Base-by-base conservation (phyloP, 2,113 vertebrate genomes). In the Engystomops pustulosus region DNA sequence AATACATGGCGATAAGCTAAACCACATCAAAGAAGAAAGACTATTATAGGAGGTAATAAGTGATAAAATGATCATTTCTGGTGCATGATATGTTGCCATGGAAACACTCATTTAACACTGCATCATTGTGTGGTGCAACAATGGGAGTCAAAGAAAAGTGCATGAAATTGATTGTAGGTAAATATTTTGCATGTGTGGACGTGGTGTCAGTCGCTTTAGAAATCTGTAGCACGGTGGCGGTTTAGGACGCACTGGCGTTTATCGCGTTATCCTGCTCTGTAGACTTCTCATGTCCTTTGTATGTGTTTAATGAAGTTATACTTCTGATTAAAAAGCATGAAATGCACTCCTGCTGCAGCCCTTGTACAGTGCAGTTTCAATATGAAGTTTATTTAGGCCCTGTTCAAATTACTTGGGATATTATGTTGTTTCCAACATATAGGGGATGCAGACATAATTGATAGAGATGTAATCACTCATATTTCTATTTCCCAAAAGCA, bases 51-150 rank as follows among this genome's bases (percentile, higher is more conserved):
- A 74, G 70, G 41, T 47, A 74, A 74, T 74, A 74, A 74, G 45
- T 45, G 25, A 74, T 74, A 49, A 74, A 49, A 49, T 74, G 71
- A 74, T 74, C 71, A 74, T 74, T 74, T 74, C 71, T 74, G 71
- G 71, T 49, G 71, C 71, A 74, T 49, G 45, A 74, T 74, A 74
- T 74, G 71, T 74, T 74, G 45, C 71, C 45, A 74, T 74, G 71
- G 71, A 74, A 74, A 74, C 71, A 17, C 44, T 74, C 71, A 74
- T 74, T 74, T 67, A 74, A 74, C 44, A 49, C 27, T 18, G 45
- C 71, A 74, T 45, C 71, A 74, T 74, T 74, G 71, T 74, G 45
- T 74, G 32, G 62, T 18, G 71, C 45, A 49, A 74, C 71, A 74
- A 74, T 74, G 45, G 45, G 45, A 45, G 45, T 32, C 23, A 49